Conservation (phyloP, 2,113 vertebrate genomes). For the Epinephelus cyanopodus region DNA sequence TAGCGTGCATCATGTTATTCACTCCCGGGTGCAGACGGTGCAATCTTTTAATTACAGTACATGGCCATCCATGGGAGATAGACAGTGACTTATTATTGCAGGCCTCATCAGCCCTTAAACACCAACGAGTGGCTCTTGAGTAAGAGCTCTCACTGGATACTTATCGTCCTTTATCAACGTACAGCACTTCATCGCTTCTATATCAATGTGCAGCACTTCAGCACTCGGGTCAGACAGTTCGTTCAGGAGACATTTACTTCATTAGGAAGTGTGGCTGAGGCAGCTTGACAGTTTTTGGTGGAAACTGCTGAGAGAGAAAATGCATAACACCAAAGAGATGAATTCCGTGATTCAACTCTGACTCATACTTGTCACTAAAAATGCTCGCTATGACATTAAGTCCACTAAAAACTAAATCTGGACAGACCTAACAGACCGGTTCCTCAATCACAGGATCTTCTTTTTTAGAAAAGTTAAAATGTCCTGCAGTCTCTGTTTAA, state of each 20-base stretch:
- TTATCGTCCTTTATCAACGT: slow-evolving; percentile 9
- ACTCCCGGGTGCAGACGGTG: slow-evolving; percentile 34
- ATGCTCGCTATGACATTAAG: background rate
- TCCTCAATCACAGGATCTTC: slow-evolving; percentile 4
- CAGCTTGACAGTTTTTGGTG: background rate
- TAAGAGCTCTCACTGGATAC: slow-evolving; percentile 53
- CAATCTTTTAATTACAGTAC: slow-evolving; percentile 65
- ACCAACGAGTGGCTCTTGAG: slow-evolving; percentile 44
- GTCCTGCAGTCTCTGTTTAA: slow-evolving; percentile 10
- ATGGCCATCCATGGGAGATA: slow-evolving; percentile 20
- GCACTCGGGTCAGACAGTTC: slow-evolving; percentile 7
- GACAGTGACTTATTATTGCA: slow-evolving; percentile 46
- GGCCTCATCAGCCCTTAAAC: slow-evolving; percentile 29
- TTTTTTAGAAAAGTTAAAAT: background rate
- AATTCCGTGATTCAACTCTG: background rate
- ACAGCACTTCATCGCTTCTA: slow-evolving; percentile 12
- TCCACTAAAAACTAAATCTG: background rate
- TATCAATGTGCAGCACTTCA: slow-evolving; percentile 31
- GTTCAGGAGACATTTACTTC: slow-evolving; percentile 14
- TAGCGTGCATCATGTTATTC: slow-evolving; percentile 46
- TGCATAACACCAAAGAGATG: background rate
- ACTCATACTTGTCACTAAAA: slow-evolving; percentile 7
- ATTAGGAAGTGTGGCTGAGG: slow-evolving; percentile 10
- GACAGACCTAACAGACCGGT: background rate
- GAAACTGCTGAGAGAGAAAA: background rate